Base-by-base conservation (phyloP, 2,797 vertebrate genomes). In the Eupleurogrammus muticus region DNA sequence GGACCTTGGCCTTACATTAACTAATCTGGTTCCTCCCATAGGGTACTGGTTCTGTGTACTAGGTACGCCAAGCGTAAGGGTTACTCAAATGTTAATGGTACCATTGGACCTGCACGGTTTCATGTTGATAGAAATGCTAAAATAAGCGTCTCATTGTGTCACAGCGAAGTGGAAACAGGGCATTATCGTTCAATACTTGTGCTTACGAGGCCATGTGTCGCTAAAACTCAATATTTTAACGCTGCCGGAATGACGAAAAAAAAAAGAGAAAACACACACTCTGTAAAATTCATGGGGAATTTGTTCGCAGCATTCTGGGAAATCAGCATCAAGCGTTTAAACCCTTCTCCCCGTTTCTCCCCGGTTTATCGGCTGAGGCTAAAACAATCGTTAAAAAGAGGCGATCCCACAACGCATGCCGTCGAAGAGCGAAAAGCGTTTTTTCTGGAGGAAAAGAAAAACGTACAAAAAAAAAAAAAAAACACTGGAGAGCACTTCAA, bases 401-500 rank as follows among this genome's bases (percentile, higher is more conserved):
- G 87, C 69, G 55, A 86, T 88, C 83, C 88, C 75, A 71, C 66
- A 91, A 87, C 23, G 57, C 83, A 86, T 80, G 85, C 84, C 32
- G 78, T 55, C 59, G 46, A 70, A 59, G 56, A 74, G 73, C 6
- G 6, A 69, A 49, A 51, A 34, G 76, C 46, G 62, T 77, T 72
- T 86, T 87, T 75, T 87, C n/a, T n/a, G n/a, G n/a, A n/a, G n/a
- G n/a, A n/a, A n/a, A n/a, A n/a, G n/a, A n/a, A n/a, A n/a, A n/a
- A n/a, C 66, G 79, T 87, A 28, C 3, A 28, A 28, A 28, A 28
- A 28, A 28, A 28, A 28, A 28, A 66, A 77, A 87, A 84, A 83
- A 92, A 86, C 51, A 60, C 83, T 88, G 88, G 81, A 86, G 70
- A 74, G 42, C 79, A 93, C 93, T 92, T 94, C 92, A 95, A 95